phyloP scores from a whole-genome alignment of 1,140 invertebrate species.

The Mactra quadrangularis region DNA sequence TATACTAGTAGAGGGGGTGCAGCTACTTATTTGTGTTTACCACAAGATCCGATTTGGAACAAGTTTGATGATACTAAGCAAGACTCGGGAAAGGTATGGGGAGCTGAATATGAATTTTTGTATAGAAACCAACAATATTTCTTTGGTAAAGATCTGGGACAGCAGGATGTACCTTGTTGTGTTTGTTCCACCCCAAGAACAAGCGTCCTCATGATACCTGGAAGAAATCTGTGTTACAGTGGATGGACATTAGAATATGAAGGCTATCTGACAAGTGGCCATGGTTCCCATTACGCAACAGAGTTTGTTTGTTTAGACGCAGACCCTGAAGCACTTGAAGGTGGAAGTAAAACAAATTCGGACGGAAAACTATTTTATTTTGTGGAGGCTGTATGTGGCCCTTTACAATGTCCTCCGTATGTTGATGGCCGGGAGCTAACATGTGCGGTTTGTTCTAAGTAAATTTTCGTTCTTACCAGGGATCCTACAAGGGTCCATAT shows the following conservation, averaged over 20 bases:
- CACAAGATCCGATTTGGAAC: conserved; percentile 12
- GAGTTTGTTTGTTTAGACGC: conserved; percentile 66
- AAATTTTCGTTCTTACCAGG: too few relatives aligned
- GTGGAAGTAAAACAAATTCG: neutral
- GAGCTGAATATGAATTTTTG: conserved; percentile 13
- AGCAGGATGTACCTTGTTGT: conserved; percentile 61
- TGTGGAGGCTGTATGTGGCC: conserved; percentile 46
- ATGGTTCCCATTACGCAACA: neutral
- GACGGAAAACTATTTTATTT: conserved; percentile 64
- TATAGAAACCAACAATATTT: neutral
- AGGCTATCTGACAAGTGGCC: conserved; percentile 59
- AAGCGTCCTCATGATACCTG: conserved; percentile 61
- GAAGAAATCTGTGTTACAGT: conserved; percentile 37
- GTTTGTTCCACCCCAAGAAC: conserved; percentile 48
- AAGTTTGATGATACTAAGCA: neutral
- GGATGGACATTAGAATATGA: conserved; percentile 63
- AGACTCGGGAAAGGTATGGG: neutral
- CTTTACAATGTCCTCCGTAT: conserved; percentile 65
- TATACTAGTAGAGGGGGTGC: conserved; percentile 5
- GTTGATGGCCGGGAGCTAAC: conserved; percentile 57
- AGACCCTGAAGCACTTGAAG: conserved; percentile 31
- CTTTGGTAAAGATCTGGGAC: neutral
- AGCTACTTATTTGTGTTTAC: conserved; percentile 8
- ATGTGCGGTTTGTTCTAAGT: conserved; percentile 70
- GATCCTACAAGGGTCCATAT: too few relatives aligned